A percentile compares a stretch with the other conserved stretches of the same genome.
Conservation (phyloP, 1,140 invertebrate species). For the Procambarus virginalis region DNA sequence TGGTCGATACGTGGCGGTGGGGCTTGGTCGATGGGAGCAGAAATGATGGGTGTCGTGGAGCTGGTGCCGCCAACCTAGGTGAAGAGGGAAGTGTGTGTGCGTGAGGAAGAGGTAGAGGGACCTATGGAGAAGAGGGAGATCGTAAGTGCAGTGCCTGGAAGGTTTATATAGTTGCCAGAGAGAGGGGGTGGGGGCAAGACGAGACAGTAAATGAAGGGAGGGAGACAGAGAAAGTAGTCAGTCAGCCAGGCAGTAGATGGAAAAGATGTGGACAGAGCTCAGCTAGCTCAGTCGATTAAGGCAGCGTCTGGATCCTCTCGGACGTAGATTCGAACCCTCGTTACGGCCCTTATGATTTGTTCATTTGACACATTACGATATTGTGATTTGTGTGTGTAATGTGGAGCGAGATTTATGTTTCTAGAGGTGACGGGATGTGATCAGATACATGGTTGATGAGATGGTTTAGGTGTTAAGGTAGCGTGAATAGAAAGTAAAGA, state of each 20-base stretch:
- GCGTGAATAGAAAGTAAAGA: not conserved
- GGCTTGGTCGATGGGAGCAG: conserved; percentile 2
- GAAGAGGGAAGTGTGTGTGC: not conserved
- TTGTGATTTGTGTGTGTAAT: too few species aligned
- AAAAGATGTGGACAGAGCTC: not conserved
- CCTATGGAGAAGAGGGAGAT: too few species aligned
- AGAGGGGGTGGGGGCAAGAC: too few species aligned
- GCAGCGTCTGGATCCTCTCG: too few species aligned
- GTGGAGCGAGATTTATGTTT: too few species aligned
- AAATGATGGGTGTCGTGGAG: not conserved
- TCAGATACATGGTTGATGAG: not conserved
- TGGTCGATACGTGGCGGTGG: not conserved
- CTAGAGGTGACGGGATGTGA: not conserved
- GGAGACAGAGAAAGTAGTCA: not conserved
- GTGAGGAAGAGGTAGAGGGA: too few species aligned
- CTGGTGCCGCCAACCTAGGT: not conserved
- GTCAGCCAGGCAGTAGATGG: not conserved
- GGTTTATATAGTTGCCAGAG: too few species aligned
- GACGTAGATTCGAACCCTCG: too few species aligned
- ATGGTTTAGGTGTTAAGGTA: not conserved
- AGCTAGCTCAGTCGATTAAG: too few species aligned
- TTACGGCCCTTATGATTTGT: too few species aligned
- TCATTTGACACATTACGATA: too few species aligned
- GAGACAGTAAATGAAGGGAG: not conserved
- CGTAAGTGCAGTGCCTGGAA: too few species aligned